Conservation (phyloP, 2,113 vertebrate species). For the Mastomys natalensis region DNA sequence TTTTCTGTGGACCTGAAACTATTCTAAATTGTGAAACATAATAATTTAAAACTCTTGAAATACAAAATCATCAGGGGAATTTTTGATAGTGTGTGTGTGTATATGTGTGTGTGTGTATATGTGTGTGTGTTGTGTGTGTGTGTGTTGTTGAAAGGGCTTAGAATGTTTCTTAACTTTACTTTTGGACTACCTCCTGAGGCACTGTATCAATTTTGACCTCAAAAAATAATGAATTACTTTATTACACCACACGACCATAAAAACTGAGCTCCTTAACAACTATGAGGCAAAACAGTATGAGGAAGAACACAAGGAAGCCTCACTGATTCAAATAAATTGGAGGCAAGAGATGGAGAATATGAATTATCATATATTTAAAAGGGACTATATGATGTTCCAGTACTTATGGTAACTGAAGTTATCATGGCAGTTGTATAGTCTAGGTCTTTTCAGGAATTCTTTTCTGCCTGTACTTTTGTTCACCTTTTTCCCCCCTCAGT, state of each 20-base stretch:
- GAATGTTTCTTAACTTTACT: conserved; percentile 45
- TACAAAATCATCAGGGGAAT: conserved; percentile 5
- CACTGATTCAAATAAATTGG: neutral
- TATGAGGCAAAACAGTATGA: neutral
- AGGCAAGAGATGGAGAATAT: neutral
- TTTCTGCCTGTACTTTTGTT: conserved; percentile 6
- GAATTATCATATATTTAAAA: conserved; percentile 36
- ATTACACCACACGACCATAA: conserved; percentile 22
- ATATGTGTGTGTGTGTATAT: too few relatives aligned
- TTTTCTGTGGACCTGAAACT: conserved; percentile 36
- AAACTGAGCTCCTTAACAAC: neutral
- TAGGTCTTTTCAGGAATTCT: neutral
- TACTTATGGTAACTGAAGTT: conserved; percentile 26
- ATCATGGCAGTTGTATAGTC: neutral
- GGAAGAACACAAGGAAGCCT: neutral
- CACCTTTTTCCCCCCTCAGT: conserved; percentile 5
- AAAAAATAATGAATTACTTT: conserved; percentile 13
- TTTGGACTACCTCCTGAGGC: neutral
- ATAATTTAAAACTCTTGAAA: conserved; percentile 46
- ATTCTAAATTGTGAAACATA: conserved; percentile 24
- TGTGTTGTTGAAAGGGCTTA: neutral
- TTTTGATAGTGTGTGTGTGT: neutral
- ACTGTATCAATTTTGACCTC: neutral
- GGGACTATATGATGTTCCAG: neutral
- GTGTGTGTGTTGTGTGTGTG: neutral